phyloP scores from a whole-genome alignment of 1,140 invertebrate genomes.

The Gonatopus flavifemur region DNA sequence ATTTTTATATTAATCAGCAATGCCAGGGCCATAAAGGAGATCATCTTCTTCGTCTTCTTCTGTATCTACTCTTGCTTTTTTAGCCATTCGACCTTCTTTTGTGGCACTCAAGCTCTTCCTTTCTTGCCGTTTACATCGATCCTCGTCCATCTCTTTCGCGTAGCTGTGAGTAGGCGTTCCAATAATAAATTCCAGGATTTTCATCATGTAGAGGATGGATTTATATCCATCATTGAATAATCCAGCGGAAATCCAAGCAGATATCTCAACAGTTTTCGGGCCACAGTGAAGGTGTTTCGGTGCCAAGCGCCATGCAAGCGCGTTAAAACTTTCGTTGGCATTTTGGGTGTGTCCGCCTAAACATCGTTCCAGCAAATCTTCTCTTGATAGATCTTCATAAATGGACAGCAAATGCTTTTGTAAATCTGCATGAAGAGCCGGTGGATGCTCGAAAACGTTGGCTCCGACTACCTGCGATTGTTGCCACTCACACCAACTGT shows the following conservation, averaged over 20 bases:
- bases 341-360: neutral
- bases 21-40: too few species aligned
- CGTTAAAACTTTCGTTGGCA: constrained; percentile 2
- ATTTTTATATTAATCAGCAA: too few species aligned
- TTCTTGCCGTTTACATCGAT: neutral
- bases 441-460: neutral
- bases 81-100: neutral
- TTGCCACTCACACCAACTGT: constrained; percentile 16
- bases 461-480: constrained; percentile 3
- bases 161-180: neutral
- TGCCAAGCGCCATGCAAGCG: constrained; percentile 18
- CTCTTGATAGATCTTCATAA: neutral
- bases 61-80: too few species aligned
- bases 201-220: neutral
- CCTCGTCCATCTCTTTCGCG: neutral
- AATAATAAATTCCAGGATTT: neutral
- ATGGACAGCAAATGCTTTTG: neutral
- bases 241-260: neutral
- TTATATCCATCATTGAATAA: neutral
- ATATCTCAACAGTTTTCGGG: too few species aligned
- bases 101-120: neutral
- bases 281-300: constrained; percentile 19
- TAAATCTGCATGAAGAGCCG: neutral
- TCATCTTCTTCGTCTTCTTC: too few species aligned
- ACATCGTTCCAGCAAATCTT: neutral